phyloP scores from a whole-genome alignment of 2,113 vertebrate species.

The Cervus canadensis region DNA sequence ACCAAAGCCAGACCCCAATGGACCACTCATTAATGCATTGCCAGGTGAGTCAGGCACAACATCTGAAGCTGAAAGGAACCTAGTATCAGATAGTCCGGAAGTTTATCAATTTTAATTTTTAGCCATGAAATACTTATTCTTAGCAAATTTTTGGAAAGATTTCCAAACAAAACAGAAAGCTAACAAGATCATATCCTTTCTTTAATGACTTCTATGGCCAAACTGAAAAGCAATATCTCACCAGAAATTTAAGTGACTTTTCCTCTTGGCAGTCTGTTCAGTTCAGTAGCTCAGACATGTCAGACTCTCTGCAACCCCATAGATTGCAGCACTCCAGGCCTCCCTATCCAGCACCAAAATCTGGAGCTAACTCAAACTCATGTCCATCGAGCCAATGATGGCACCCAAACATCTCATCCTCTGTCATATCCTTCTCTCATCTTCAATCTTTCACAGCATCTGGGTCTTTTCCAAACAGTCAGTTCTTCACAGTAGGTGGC shows the following conservation, averaged over 20 bases:
- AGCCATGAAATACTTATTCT: not conserved
- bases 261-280: not conserved
- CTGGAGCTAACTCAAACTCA: not conserved
- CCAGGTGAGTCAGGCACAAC: not conserved
- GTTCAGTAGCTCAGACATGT: not conserved
- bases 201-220: not conserved
- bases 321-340: fast-evolving
- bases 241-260: not conserved
- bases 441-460: not conserved
- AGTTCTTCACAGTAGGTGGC: not conserved
- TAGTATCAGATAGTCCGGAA: not conserved
- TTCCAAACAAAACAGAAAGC: not conserved
- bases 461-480: not conserved
- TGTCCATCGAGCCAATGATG: not conserved
- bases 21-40: not conserved
- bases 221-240: not conserved
- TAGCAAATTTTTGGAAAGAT: not conserved
- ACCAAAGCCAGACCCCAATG: not conserved
- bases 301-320: not conserved
- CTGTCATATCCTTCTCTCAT: not conserved
- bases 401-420: not conserved
- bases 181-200: not conserved
- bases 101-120: not conserved
- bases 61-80: not conserved
- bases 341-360: not conserved